A percentile compares a stretch with the other conserved stretches of the same genome.
Conservation (phyloP, 2,797 vertebrate genomes). For the Esox masquinongy region DNA sequence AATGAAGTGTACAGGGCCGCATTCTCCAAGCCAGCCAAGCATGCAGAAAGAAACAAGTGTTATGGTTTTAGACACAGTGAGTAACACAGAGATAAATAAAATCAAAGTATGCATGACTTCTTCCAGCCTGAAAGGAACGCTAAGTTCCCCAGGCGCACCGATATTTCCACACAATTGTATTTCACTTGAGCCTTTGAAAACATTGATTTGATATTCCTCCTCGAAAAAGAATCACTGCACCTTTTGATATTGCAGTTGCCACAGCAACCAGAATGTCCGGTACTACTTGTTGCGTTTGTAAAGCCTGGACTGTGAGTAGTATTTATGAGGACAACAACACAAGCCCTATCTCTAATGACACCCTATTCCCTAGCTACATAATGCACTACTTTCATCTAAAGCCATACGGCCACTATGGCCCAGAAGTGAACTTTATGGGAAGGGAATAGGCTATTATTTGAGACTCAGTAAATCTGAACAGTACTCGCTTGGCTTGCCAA, state of each 20-base stretch:
- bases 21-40: not conserved
- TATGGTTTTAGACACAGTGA: not conserved
- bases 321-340: slow-evolving; percentile 4
- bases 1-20: slow-evolving; percentile 15
- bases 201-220: not conserved
- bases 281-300: not conserved
- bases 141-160: not conserved
- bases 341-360: not conserved
- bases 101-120: slow-evolving; percentile 45
- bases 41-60: not conserved
- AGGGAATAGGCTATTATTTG: not conserved
- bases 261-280: slow-evolving; percentile 14
- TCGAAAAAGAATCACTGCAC: not conserved
- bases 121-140: slow-evolving; percentile 33
- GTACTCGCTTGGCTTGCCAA: not conserved
- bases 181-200: slow-evolving; percentile 15
- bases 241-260: slow-evolving; percentile 11
- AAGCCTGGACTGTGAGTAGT: not conserved
- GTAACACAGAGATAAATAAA: not conserved
- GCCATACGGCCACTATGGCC: not conserved
- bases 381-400: not conserved
- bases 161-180: slow-evolving; percentile 4
- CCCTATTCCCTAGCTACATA: not conserved
- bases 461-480: not conserved
- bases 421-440: not conserved